Conservation (phyloP, 2,888 invertebrate species). For the Anodontia alba region DNA sequence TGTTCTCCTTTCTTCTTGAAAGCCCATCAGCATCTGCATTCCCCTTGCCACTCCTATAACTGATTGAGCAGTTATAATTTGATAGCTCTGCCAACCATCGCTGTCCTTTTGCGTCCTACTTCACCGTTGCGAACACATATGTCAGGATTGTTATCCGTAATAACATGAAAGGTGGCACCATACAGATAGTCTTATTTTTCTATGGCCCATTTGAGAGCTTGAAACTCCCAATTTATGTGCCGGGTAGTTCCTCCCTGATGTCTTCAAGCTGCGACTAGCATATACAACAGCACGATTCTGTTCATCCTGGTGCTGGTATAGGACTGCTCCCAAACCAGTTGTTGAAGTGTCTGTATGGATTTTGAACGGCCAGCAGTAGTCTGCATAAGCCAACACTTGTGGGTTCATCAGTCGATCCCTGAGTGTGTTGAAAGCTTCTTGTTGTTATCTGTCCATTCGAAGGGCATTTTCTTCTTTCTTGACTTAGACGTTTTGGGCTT, state of each 20-base stretch:
- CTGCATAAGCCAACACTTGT: neutral
- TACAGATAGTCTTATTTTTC: neutral
- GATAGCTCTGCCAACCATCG: neutral
- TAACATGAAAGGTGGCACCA: neutral
- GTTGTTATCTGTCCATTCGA: neutral
- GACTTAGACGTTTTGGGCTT: neutral
- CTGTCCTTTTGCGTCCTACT: neutral
- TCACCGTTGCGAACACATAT: neutral
- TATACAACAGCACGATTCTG: neutral
- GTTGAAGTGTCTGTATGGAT: neutral
- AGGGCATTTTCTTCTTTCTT: neutral
- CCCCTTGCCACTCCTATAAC: neutral
- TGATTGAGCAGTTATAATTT: neutral
- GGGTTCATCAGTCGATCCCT: neutral
- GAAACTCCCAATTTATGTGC: neutral
- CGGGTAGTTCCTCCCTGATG: neutral
- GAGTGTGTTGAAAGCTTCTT: neutral
- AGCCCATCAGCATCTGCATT: neutral
- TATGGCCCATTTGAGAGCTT: neutral
- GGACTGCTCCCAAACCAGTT: neutral
- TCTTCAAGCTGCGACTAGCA: neutral
- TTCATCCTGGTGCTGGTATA: neutral
- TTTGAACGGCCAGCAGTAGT: neutral
- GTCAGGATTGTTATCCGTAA: constrained; percentile 4
- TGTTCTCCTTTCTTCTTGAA: neutral